phyloP scores from a whole-genome alignment of 2,888 invertebrate genomes.

The Parnassius glacialis region DNA sequence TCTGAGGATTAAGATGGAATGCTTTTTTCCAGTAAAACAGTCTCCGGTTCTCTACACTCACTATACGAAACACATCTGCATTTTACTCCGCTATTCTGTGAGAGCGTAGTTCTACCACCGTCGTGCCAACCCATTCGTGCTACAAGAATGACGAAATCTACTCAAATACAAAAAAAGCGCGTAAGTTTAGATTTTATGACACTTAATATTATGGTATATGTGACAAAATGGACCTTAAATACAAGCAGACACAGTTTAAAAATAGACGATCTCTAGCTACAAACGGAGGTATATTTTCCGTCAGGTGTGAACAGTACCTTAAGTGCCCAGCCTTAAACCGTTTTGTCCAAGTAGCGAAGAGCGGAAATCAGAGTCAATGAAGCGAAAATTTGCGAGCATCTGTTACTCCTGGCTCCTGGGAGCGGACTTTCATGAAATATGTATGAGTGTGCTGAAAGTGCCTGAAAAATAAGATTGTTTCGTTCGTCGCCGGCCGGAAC shows the following conservation, averaged over 20 bases:
- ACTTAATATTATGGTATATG: too few relatives aligned
- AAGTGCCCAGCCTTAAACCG: constrained; percentile 1
- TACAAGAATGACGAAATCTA: too few relatives aligned
- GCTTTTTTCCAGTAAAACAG: too few relatives aligned
- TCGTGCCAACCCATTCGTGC: too few relatives aligned
- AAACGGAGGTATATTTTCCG: neutral
- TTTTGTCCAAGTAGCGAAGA: constrained; percentile 15
- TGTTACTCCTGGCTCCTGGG: constrained; percentile 33
- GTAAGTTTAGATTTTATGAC: too few relatives aligned
- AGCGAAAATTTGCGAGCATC: constrained; percentile 44
- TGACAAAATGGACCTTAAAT: too few relatives aligned
- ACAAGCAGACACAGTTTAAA: neutral
- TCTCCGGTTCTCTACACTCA: too few relatives aligned
- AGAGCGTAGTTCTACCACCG: too few relatives aligned
- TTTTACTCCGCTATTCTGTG: too few relatives aligned
- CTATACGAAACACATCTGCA: too few relatives aligned
- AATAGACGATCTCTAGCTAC: neutral
- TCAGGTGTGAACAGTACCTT: neutral
- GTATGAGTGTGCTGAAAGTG: constrained; percentile 32
- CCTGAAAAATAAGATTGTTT: constrained; percentile 18
- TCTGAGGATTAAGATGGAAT: too few relatives aligned
- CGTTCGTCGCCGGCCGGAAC: neutral
- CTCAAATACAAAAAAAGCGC: too few relatives aligned
- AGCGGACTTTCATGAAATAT: constrained; percentile 47
- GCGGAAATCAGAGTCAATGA: constrained; percentile 43